phyloP scores from a whole-genome alignment of 2,888 invertebrate species.

The Caenorhabditis virilis region DNA sequence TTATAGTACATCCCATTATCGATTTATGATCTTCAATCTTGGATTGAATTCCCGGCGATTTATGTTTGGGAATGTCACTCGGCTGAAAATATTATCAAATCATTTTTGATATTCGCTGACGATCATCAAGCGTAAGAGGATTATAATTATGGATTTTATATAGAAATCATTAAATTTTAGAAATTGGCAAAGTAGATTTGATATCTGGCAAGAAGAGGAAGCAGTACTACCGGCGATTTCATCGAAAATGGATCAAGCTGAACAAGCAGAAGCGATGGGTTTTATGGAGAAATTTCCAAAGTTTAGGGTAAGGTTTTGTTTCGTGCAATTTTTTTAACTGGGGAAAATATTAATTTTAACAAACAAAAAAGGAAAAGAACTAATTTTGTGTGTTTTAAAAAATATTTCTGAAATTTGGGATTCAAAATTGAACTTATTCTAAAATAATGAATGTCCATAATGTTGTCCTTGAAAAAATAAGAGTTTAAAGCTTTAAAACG shows the following conservation, averaged over 20 bases:
- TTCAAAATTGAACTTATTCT: too few relatives aligned
- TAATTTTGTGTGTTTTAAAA: neutral
- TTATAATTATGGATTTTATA: neutral
- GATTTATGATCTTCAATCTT: slow-evolving; percentile 94
- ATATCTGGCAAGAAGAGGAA: slow-evolving; percentile 29
- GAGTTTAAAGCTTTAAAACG: too few relatives aligned
- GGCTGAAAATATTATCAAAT: slow-evolving; percentile 91
- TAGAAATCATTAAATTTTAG: slow-evolving; percentile 9
- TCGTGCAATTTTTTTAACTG: too few relatives aligned
- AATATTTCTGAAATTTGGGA: too few relatives aligned
- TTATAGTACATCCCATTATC: slow-evolving; percentile 94
- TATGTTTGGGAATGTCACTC: slow-evolving; percentile 99
- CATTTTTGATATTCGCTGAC: slow-evolving; percentile 80
- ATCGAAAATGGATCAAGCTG: slow-evolving; percentile 33
- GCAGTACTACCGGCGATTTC: slow-evolving; percentile 23
- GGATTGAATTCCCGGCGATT: slow-evolving; percentile 99
- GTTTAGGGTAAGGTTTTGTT: slow-evolving; percentile 37
- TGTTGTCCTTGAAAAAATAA: too few relatives aligned
- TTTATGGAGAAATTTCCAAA: slow-evolving; percentile 39
- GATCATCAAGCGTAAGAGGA: slow-evolving; percentile 78
- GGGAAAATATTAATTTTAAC: neutral
- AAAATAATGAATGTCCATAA: too few relatives aligned
- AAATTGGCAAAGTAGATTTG: slow-evolving; percentile 29
- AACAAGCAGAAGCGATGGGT: slow-evolving; percentile 35
- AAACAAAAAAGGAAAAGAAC: neutral